Percentiles rank a stretch among this genome's conserved stretches.
phyloP scores from a whole-genome alignment of 2,113 vertebrate species.

The Podarcis cretensis region DNA sequence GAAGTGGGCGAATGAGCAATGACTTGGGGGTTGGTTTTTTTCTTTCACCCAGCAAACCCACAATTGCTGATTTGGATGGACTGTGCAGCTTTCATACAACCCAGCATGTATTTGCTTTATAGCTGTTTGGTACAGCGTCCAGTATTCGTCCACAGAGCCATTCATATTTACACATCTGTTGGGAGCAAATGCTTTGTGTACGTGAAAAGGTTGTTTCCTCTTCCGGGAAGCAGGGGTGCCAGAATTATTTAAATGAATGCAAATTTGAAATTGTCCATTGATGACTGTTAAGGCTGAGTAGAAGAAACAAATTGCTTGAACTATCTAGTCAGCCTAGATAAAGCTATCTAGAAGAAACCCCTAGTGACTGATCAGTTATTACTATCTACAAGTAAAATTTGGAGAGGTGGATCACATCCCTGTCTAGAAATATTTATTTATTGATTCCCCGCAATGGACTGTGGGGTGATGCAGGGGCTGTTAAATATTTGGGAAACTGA shows the following conservation, averaged over 20 bases:
- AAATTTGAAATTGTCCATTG: not conserved
- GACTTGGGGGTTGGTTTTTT: not conserved
- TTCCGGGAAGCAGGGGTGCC: not conserved
- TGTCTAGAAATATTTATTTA: not conserved
- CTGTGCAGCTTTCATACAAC: not conserved
- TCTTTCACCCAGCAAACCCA: not conserved
- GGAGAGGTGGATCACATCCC: not conserved
- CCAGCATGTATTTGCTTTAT: not conserved
- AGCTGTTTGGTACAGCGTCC: not conserved
- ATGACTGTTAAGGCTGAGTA: not conserved
- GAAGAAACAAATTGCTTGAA: not conserved
- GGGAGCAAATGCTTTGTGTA: not conserved
- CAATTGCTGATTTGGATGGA: not conserved
- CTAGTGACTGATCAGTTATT: not conserved
- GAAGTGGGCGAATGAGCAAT: not conserved
- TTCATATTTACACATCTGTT: slow-evolving; percentile 19
- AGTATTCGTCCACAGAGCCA: fast-evolving
- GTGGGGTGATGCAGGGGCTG: not conserved
- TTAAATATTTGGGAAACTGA: not conserved
- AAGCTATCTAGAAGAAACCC: not conserved
- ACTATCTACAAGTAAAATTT: not conserved
- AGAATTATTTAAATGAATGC: not conserved
- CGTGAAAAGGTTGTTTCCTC: not conserved
- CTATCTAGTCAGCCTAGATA: not conserved
- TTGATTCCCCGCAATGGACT: not conserved